A percentile compares a stretch with the other conserved stretches of the same genome.
phyloP scores from a whole-genome alignment of 1,140 invertebrate species.

The Hirudo medicinalis region DNA sequence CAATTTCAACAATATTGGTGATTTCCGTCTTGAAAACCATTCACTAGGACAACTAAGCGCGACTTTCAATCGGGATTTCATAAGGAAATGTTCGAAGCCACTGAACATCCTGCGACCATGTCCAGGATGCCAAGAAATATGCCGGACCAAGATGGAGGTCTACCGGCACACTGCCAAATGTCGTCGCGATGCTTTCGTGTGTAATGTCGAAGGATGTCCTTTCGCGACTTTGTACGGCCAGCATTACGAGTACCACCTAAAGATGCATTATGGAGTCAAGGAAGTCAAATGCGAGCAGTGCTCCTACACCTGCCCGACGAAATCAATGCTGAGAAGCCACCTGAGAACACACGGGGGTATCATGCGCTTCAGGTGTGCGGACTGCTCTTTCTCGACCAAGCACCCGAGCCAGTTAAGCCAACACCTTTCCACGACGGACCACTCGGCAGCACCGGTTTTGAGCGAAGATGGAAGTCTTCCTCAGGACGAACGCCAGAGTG shows the following conservation, averaged over 20 bases:
- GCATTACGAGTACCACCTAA: conserved; percentile 6
- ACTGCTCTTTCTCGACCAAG: conserved; percentile 8
- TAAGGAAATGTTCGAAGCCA: no score
- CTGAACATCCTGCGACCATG: no score
- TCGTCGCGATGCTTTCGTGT: no score
- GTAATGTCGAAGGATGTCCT: background rate
- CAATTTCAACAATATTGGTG: no score
- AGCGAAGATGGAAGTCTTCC: conserved; percentile 11
- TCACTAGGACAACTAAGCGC: no score
- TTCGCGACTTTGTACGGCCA: background rate
- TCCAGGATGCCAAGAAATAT: no score
- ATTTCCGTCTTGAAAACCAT: no score
- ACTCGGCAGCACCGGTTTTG: background rate
- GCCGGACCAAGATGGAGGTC: no score
- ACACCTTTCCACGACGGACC: background rate
- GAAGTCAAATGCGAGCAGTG: background rate
- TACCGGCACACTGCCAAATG: no score
- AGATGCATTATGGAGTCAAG: background rate
- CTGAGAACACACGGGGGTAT: background rate
- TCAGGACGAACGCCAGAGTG: no score
- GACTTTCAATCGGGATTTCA: no score
- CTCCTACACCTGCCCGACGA: conserved; percentile 4
- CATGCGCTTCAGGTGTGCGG: conserved; percentile 4
- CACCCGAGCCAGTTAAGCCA: background rate
- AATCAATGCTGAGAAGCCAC: conserved; percentile 7